Evolutionary conservation across 2,888 invertebrate species (phyloP).

Genomic region (Periphyllus acericola): DNA sequence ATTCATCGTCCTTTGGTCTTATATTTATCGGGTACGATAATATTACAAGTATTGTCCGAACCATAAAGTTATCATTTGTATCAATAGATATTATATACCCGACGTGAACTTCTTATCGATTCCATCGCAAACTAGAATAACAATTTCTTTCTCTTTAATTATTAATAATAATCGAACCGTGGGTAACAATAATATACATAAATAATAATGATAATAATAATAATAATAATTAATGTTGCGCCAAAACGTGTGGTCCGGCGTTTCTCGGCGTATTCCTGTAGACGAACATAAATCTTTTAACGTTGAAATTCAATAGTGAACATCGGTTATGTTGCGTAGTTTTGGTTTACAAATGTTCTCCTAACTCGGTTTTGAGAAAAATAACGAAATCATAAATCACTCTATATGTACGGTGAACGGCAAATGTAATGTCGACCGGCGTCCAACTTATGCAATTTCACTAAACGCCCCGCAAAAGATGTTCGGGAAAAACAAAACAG

Average conservation of each 20-base stretch:
- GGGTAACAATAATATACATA: no score
- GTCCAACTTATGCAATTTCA: constrained; percentile 44
- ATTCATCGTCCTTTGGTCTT: not conserved
- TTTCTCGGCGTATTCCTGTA: not conserved
- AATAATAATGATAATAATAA: no score
- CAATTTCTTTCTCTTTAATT: no score
- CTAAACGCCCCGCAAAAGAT: constrained; percentile 6
- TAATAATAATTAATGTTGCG: no score
- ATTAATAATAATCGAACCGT: no score
- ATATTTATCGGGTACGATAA: not conserved
- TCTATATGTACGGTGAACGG: not conserved
- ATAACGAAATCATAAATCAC: constrained; percentile 45
- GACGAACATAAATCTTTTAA: constrained; percentile 2
- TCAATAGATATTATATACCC: no score
- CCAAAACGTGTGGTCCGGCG: not conserved
- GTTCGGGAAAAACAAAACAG: not conserved
- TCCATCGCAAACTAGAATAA: no score
- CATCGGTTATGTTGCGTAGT: not conserved
- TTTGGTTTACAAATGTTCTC: constrained; percentile 18
- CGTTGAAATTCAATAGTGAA: not conserved
- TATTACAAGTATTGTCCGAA: not conserved
- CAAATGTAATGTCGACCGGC: constrained; percentile 30
- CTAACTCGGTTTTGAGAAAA: constrained; percentile 30
- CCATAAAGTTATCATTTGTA: no score
- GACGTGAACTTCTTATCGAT: no score